Base-by-base conservation (phyloP, 2,888 invertebrate species). In the Sylvicola fuscatus region DNA sequence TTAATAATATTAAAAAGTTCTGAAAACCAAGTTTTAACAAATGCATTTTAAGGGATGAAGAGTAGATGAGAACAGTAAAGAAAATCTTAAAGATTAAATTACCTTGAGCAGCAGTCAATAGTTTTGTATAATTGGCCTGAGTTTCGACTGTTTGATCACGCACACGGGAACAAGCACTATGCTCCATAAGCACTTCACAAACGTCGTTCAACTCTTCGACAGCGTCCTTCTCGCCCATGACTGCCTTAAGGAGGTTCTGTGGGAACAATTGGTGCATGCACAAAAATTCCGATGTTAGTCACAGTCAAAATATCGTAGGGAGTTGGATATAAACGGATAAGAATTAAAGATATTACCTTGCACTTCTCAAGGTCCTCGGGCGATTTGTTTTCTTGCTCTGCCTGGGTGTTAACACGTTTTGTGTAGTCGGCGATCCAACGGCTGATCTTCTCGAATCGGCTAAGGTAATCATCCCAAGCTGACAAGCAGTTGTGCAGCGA, bases 141-240 rank as follows among this genome's bases (percentile, higher is more conserved):
- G 83, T 59, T 47, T 79, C 78, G 1, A 86, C 79, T 3, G 84
- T 83, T 54, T 82, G 79, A 49, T 89, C 87, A 14, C 89, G 68
- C 1, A 86, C 81, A 67, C 80, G 76, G 13, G 78, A 72, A 48
- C 80, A 78, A 21, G 84, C 83, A 48, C 83, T 82, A 34, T 80
- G 68, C 51, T 87, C 87, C 74, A 87, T 78, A 0, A 90, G 61
- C 34, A 75, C 66, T 56, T 89, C 89, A 50, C 87, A 89, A 45
- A 77, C 70, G 50, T 89, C 89, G 47, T 82, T 83, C 1, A 90
- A 59, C 50, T 80, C 79, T 61, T 89, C 87, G 42, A 89, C 62
- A 13, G 74, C 66, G 15, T 74, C 70, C 54, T 84, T 84, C 45
- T 82, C 72, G 16, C 68, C 66, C 34, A 76, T 54, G 2, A 86